Evolutionary conservation across 1,140 invertebrate genomes (phyloP).

Genomic region (Cydia amplana): DNA sequence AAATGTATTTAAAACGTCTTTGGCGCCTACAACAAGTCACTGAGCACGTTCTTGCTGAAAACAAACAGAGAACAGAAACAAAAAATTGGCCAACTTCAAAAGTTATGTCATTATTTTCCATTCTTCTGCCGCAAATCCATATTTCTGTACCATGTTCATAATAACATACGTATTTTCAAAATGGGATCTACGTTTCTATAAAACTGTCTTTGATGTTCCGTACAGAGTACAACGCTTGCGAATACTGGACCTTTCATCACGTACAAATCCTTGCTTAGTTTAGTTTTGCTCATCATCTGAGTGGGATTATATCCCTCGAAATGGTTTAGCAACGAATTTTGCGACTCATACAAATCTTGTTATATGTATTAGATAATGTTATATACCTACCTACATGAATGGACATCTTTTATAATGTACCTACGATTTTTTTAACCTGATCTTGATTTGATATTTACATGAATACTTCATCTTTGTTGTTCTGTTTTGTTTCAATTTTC

Average conservation of each 20-base stretch:
- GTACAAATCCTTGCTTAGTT: constrained; percentile 28
- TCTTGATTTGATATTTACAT: too few species aligned
- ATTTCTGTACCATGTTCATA: not conserved
- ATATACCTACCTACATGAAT: not conserved
- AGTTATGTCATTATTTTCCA: too few species aligned
- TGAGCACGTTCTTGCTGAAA: not conserved
- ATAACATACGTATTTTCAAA: not conserved
- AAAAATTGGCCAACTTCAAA: not conserved
- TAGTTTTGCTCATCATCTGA: not conserved
- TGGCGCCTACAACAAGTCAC: not conserved
- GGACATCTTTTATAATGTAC: too few species aligned
- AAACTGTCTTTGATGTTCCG: constrained; percentile 5
- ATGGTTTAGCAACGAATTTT: not conserved
- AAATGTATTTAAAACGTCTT: too few species aligned
- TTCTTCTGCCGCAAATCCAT: not conserved
- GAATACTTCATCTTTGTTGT: too few species aligned
- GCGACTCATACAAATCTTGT: constrained; percentile 42
- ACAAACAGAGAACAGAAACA: not conserved
- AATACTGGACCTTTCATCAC: constrained; percentile 22
- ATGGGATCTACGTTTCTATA: not conserved
- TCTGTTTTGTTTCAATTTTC: too few species aligned
- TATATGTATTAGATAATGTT: not conserved
- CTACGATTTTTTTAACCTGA: too few species aligned
- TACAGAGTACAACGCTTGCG: not conserved
- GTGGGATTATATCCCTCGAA: not conserved